These are phyloP conservation scores for Pardosa pseudoannulata DNA, from an alignment of 2,888 invertebrate species.

Conservation along the genomic window DNA sequence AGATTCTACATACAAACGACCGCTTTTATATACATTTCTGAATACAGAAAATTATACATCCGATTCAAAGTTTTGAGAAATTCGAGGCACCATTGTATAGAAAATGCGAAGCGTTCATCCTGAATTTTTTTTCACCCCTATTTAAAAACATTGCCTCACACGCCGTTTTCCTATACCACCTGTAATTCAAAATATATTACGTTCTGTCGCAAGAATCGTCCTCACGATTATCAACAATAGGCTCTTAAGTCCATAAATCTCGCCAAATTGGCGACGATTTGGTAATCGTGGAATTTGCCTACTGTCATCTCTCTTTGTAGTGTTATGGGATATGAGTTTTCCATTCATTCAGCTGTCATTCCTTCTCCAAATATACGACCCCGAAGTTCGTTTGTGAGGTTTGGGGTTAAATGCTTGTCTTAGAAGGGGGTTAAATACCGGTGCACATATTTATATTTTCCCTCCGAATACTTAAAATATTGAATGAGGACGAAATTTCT, in stretches of 20 bases:
- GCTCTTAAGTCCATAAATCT: constrained; percentile 42
- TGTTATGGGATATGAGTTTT: constrained; percentile 5
- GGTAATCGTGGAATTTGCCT: constrained; percentile 52
- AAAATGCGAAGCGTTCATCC: no score
- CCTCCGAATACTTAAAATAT: not conserved
- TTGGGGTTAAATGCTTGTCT: constrained; percentile 56
- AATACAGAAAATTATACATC: no score
- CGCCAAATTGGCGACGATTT: constrained; percentile 71
- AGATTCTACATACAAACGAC: no score
- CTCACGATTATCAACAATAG: constrained; percentile 57
- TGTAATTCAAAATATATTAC: no score
- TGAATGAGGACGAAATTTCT: not conserved
- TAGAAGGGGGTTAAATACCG: constrained; percentile 46
- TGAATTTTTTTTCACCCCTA: not conserved
- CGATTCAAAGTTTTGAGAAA: no score
- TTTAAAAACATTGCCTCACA: not conserved
- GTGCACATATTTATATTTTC: not conserved
- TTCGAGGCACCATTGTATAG: no score
- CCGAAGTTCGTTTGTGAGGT: constrained; percentile 25
- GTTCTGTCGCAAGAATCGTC: constrained; percentile 19
- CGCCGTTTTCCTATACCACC: not conserved
- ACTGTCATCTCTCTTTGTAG: constrained; percentile 8
- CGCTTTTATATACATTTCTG: no score
- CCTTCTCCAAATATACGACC: not conserved
- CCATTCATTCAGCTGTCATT: constrained; percentile 39